These are phyloP conservation scores for Sminthurinus aureus DNA, from an alignment of 2,888 invertebrate genomes.

Conservation along the genomic window DNA sequence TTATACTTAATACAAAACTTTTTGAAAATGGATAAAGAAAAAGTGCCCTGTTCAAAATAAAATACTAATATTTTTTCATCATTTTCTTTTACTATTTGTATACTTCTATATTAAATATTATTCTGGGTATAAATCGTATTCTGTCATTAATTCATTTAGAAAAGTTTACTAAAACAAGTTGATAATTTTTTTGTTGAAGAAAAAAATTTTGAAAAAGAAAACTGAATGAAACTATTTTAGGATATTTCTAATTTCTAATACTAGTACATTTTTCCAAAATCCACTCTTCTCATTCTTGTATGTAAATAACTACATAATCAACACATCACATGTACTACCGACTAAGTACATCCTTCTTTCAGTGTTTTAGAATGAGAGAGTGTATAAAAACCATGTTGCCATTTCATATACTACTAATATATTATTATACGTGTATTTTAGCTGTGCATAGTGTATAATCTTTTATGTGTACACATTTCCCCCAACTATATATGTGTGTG, in stretches of 20 bases:
- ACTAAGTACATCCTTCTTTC: background rate
- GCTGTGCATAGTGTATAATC: too few relatives aligned
- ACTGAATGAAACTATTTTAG: background rate
- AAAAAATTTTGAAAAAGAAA: background rate
- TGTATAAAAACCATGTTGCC: background rate
- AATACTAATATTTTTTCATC: too few relatives aligned
- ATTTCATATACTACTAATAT: background rate
- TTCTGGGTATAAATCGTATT: too few relatives aligned
- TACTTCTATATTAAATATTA: too few relatives aligned
- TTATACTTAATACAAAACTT: background rate
- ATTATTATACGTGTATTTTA: too few relatives aligned
- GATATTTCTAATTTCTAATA: background rate
- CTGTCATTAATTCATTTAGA: too few relatives aligned
- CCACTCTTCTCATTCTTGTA: background rate
- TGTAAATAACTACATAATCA: background rate
- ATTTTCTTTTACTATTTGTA: too few relatives aligned
- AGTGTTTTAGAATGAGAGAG: background rate
- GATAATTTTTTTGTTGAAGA: background rate
- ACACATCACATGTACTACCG: background rate
- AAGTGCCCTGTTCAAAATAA: background rate
- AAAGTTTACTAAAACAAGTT: too few relatives aligned
- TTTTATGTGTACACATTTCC: too few relatives aligned
- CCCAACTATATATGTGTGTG: background rate
- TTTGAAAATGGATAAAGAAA: background rate
- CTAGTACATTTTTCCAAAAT: background rate